Percentiles rank a stretch among this genome's conserved stretches.
phyloP scores from a whole-genome alignment of 1,140 invertebrate genomes.

The Pseudobourletiella spinata region DNA sequence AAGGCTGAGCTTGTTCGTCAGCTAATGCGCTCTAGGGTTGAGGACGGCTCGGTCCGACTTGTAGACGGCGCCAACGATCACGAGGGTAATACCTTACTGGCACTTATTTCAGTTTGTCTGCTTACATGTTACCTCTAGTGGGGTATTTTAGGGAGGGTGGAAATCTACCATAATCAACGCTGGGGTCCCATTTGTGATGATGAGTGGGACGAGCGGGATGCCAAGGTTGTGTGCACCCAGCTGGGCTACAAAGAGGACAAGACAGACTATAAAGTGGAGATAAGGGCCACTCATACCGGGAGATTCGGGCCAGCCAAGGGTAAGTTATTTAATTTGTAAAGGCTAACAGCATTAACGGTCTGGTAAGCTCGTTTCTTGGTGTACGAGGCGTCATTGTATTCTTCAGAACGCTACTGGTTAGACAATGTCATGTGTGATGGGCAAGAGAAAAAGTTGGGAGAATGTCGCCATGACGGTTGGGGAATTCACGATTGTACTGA shows the following conservation, averaged over 20 bases:
- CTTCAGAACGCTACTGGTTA: constrained; percentile 70
- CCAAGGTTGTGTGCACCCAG: constrained; percentile 68
- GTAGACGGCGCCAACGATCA: constrained; percentile 54
- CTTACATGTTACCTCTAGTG: no score
- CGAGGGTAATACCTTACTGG: constrained; percentile 52
- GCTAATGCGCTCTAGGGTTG: constrained; percentile 49
- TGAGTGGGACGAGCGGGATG: constrained; percentile 66
- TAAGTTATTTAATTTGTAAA: no score
- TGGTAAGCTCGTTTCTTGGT: neutral
- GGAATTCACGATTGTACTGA: constrained; percentile 65
- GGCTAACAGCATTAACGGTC: no score
- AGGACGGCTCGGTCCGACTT: constrained; percentile 60
- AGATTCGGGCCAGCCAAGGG: constrained; percentile 65
- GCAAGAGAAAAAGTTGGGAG: constrained; percentile 57
- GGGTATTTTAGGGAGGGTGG: constrained; percentile 64
- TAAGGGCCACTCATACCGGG: constrained; percentile 57
- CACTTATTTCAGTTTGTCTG: neutral
- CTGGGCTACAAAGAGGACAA: constrained; percentile 55
- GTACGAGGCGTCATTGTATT: no score
- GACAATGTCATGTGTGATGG: constrained; percentile 81
- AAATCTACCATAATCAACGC: constrained; percentile 69
- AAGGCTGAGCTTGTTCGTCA: constrained; percentile 45
- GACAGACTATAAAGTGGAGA: constrained; percentile 33
- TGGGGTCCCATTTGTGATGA: constrained; percentile 90
- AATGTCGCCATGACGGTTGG: constrained; percentile 76